Evolutionary conservation across 2,113 vertebrate genomes (phyloP), one percentile per base, ranked within the genome.

Genomic region (Pungitius pungitius): DNA sequence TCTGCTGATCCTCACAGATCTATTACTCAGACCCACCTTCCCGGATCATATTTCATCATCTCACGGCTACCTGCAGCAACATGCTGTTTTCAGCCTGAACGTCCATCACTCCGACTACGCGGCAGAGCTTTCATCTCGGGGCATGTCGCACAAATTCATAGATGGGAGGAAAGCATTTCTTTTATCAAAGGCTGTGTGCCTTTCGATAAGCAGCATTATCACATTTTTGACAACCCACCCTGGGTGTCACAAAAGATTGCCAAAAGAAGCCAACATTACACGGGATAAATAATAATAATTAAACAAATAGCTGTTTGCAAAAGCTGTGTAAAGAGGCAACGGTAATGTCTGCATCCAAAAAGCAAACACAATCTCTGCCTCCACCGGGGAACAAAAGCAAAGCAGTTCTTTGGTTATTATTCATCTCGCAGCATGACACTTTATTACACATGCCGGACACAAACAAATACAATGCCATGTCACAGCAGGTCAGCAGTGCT

Each of bases 251-350:
- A 70, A 54, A 62, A 60, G 64, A 55, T 59, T 27, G 59, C 26
- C 4, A 47, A 30, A 5, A n/a, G 20, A 33, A 56, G 13, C 17
- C 22, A 54, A 51, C 18, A 63, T 47, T 40, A 55, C 24, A 33
- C 37, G 30, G 42, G 33, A 35, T 35, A 35, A 7, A 35, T 35
- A 35, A 35, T 35, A 35, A 35, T 35, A 35, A 35, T 35, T 3
- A 35, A 35, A 35, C 33, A 55, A 73, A 59, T 51, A 43, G 64
- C 59, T 45, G 68, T 39, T 20, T 37, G 22, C 54, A 58, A 63
- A 47, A n/a, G 22, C 47, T 18, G 37, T 6, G 37, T 51, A 22
- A 33, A 51, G 30, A 69, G 33, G 33, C 13, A 81, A 42, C 30
- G 63, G 51, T 69, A n/a, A 51, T 60, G 24, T 52, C 70, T 58